Base-by-base conservation (phyloP, 2,888 invertebrate species). In the Netelia inedita region DNA sequence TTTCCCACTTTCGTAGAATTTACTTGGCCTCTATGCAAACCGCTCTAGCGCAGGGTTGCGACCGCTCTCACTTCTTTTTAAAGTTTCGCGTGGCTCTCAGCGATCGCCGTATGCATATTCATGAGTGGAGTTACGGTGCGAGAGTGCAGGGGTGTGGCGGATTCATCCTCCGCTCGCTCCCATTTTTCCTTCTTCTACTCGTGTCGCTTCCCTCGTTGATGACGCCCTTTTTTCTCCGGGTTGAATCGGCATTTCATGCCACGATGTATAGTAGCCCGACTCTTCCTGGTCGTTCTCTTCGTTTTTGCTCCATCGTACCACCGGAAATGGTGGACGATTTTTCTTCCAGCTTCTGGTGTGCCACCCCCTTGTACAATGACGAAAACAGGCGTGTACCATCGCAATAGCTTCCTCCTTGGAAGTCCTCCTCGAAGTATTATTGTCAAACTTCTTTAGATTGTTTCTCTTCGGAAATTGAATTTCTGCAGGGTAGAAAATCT, bases 61-160 rank as follows among this genome's bases (percentile, higher is more conserved):
- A 2, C 14, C 46, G 2, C 66, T 57, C 46, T 16, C 69, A 78
- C 82, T 73, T 71, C 75, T 83, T 83, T 63, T 66, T 59, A 75
- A 83, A 79, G 79, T 83, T 83, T 75, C 75, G 79, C 16, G 46
- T 79, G 63, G 74, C 61, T 35, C 71, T 55, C 71, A 69, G 57
- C 74, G 69, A 75, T 83, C 57, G 46, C 19, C 50, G 68, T 35
- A 83, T 78, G 79, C 61, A 83, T 83, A 83, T 83, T 83, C 83
- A 83, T 74, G 83, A 83, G 83, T 74, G 74, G 79, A 74, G 74
- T 43, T 46, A 57, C 41, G 63, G 43, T 50, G 28, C 50, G 16
- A 50, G 55, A 35, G 63, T 41, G 5, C 53, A 23, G 28, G 6
- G n/a, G 68, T 68, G 46, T 71, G 53, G 63, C 57, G 74, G 69